A percentile compares a stretch with the other conserved stretches of the same genome.
phyloP scores from a whole-genome alignment of 1,140 invertebrate species.

The Arctopsyche grandis region DNA sequence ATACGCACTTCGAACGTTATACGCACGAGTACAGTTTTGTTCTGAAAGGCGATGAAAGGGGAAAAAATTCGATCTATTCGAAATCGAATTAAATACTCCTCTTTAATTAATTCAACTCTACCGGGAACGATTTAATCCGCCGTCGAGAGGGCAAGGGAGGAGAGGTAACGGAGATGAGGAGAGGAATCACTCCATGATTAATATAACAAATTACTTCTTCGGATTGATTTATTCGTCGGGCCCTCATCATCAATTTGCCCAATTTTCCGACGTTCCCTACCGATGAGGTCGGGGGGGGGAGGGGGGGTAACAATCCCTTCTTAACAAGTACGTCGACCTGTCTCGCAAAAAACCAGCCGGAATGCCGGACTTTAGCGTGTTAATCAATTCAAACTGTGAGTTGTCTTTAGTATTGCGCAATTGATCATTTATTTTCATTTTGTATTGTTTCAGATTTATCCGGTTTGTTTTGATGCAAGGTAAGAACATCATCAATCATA shows the following conservation, averaged over 20 bases:
- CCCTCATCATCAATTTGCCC: conserved; percentile 22
- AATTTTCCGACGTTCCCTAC: background rate
- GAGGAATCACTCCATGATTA: conserved; percentile 1
- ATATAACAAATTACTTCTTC: conserved; percentile 25
- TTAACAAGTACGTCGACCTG: background rate
- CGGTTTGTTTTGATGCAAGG: too few species aligned
- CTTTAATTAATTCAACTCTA: conserved; percentile 8
- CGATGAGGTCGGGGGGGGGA: too few species aligned
- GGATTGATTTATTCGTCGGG: conserved; percentile 19
- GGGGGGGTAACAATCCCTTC: background rate
- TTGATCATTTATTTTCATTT: too few species aligned
- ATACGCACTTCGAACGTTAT: too few species aligned
- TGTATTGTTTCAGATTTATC: too few species aligned
- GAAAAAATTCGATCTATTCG: too few species aligned
- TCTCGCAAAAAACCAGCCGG: background rate
- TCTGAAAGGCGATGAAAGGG: too few species aligned
- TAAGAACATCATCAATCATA: too few species aligned
- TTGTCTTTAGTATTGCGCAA: background rate
- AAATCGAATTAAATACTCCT: too few species aligned
- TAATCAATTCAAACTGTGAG: background rate
- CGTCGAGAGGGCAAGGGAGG: background rate
- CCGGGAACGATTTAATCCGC: conserved; percentile 4
- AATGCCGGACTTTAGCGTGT: background rate
- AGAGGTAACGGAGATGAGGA: background rate
- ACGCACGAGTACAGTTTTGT: too few species aligned